Percentiles rank a stretch among this genome's conserved stretches.
These are phyloP conservation scores for Eulemur rufifrons DNA, from an alignment of 2,113 vertebrate genomes.

Conservation along the genomic window DNA sequence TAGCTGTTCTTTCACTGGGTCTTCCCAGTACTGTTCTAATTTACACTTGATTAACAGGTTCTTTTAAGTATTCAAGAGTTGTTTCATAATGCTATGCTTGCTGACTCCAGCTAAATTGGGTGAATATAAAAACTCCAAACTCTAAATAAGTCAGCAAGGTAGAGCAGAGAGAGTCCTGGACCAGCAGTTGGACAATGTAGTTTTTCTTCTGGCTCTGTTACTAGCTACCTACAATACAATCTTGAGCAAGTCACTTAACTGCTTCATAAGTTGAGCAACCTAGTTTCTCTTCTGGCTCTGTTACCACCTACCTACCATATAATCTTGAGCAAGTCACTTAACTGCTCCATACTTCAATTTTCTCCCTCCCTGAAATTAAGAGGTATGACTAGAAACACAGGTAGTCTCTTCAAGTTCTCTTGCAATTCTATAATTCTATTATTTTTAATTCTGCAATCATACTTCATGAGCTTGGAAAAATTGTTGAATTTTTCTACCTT, in stretches of 20 bases:
- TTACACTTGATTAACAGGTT: background rate
- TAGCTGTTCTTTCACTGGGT: background rate
- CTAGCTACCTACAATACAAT: background rate
- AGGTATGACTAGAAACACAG: background rate
- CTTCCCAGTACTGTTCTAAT: background rate
- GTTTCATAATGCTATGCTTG: background rate
- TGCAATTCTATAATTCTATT: background rate
- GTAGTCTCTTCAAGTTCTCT: background rate
- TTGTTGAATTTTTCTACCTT: slow-evolving; percentile 26
- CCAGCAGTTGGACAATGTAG: background rate
- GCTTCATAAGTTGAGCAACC: background rate
- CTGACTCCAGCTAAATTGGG: slow-evolving; percentile 30
- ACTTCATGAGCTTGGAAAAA: background rate
- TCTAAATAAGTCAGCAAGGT: background rate
- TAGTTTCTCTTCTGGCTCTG: background rate
- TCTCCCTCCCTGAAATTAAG: background rate
- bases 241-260: background rate
- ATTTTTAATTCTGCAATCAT: background rate
- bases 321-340: background rate
- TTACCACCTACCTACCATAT: background rate
- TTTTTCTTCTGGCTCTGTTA: background rate
- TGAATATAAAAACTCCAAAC: background rate
- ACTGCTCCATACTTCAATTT: background rate
- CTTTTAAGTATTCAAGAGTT: slow-evolving; percentile 18
- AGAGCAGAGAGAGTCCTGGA: background rate